Conservation (phyloP, 1,140 invertebrate species). For the Procambarus virginalis region DNA sequence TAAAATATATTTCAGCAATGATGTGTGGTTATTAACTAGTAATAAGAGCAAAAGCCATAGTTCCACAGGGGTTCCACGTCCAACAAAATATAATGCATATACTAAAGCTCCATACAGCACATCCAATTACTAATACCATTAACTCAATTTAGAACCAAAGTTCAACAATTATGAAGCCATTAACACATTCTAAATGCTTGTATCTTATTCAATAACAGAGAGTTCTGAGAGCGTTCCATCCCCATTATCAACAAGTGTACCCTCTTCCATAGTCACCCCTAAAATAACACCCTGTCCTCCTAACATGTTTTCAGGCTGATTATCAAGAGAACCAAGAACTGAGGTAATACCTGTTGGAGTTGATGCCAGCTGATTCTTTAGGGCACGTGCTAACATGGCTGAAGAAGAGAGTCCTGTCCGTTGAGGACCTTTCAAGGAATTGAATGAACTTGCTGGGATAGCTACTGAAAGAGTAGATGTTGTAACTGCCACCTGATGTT, state of each 20-base stretch:
- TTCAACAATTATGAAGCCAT: neutral
- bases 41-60: neutral
- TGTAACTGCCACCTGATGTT: conserved; percentile 49
- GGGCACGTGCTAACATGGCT: conserved; percentile 39
- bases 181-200: neutral
- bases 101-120: conserved; percentile 2
- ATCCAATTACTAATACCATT: neutral
- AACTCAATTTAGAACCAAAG: neutral
- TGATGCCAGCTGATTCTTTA: conserved; percentile 50
- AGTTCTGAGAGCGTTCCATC: conserved; percentile 61
- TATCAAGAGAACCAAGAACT: conserved; percentile 29
- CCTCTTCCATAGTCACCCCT: conserved; percentile 59
- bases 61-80: neutral
- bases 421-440: conserved; percentile 43
- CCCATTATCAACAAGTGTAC: conserved; percentile 58
- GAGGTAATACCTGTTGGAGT: conserved; percentile 24
- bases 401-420: conserved; percentile 30
- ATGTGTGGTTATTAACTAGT: neutral
- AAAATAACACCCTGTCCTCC: conserved; percentile 51
- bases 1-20: no score
- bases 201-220: conserved; percentile 50
- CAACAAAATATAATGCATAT: neutral
- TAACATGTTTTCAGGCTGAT: conserved; percentile 28
- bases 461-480: conserved; percentile 58
- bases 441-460: conserved; percentile 49